phyloP scores from a whole-genome alignment of 2,797 vertebrate genomes.

The Peromyscus nudipes region DNA sequence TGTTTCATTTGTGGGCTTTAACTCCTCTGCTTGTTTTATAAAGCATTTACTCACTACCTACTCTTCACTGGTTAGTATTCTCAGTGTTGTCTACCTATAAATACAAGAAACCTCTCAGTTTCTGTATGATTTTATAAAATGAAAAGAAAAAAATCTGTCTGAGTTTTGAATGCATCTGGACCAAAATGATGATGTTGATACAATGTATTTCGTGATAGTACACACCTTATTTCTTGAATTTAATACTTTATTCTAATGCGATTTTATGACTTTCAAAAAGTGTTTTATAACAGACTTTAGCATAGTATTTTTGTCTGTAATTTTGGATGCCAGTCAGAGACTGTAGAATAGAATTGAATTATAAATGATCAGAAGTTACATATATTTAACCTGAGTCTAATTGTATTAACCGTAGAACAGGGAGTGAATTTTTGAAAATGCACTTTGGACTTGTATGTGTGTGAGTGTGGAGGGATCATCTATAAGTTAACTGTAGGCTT shows the following conservation, averaged over 20 bases:
- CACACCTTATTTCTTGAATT: neutral
- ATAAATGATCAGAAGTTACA: neutral
- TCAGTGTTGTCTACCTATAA: neutral
- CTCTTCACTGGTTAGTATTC: neutral
- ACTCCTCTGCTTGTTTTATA: neutral
- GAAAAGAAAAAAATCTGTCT: neutral
- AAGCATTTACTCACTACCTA: neutral
- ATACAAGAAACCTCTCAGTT: neutral
- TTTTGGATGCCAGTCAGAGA: neutral
- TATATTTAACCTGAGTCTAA: neutral
- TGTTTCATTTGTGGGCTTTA: slow-evolving; percentile 22
- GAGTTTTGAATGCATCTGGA: neutral
- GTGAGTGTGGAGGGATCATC: neutral
- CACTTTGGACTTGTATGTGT: neutral
- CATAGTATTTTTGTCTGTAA: neutral
- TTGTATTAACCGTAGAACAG: neutral
- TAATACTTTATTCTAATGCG: slow-evolving; percentile 46
- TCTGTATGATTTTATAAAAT: slow-evolving; percentile 37
- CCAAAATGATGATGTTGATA: slow-evolving; percentile 46
- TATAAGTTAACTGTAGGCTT: neutral
- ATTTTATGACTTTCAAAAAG: slow-evolving; percentile 29
- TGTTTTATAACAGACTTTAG: neutral
- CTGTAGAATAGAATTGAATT: neutral
- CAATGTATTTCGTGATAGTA: slow-evolving; percentile 1
- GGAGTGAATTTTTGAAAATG: slow-evolving; percentile 17